Percentiles rank a stretch among this genome's conserved stretches.
Evolutionary conservation across 2,113 vertebrate genomes (phyloP).

Genomic region (Strigops habroptila): DNA sequence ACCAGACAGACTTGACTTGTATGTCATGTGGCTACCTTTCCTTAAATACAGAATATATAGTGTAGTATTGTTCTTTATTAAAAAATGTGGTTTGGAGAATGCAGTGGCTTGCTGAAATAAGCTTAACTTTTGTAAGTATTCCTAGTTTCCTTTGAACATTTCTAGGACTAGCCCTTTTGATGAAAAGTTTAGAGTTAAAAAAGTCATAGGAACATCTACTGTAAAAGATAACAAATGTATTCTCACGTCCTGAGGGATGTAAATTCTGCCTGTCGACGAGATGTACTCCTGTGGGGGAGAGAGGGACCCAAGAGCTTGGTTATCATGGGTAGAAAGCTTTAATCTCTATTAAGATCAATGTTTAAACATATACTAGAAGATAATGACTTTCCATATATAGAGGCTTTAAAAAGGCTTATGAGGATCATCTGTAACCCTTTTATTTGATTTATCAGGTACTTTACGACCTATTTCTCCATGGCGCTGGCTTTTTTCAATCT

Average conservation of each 20-base stretch:
- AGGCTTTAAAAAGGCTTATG: neutral
- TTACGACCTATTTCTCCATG: slow-evolving; percentile 90
- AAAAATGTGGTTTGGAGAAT: neutral
- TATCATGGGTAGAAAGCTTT: neutral
- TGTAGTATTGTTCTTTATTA: neutral
- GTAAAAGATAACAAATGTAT: neutral
- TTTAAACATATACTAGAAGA: neutral
- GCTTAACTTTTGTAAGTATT: neutral
- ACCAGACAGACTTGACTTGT: neutral
- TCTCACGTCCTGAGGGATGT: neutral
- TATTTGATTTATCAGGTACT: slow-evolving; percentile 73
- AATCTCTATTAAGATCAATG: neutral
- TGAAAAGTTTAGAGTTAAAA: neutral
- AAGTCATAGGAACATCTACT: neutral
- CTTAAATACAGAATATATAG: neutral
- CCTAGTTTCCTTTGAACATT: neutral
- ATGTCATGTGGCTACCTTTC: neutral
- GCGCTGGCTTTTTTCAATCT: slow-evolving; percentile 93
- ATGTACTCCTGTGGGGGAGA: neutral
- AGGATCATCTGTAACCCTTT: neutral
- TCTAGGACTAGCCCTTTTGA: neutral
- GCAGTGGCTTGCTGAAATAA: neutral
- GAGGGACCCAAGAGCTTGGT: neutral
- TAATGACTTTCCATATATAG: neutral
- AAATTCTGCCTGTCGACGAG: neutral